Percentiles rank a stretch among this genome's conserved stretches.
Evolutionary conservation across 2,113 vertebrate genomes (phyloP).

Genomic region (Cryptotis parvus): DNA sequence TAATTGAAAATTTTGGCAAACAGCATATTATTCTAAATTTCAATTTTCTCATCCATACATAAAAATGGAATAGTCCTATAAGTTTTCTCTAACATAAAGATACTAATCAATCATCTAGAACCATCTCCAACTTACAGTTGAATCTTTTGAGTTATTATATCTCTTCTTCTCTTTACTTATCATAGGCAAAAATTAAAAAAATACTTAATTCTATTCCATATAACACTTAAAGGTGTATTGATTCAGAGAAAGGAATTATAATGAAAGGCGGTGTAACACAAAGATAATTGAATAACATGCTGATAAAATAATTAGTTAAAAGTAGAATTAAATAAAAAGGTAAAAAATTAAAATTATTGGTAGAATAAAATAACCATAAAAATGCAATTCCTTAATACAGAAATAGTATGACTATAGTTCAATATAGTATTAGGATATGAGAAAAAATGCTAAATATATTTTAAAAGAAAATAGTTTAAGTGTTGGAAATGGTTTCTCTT

Average conservation of each 20-base stretch:
- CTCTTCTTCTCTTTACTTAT: not conserved
- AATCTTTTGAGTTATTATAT: not conserved
- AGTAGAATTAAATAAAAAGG: not conserved
- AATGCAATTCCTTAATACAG: no score
- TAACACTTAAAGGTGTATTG: not conserved
- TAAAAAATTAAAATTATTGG: not conserved
- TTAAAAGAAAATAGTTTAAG: no score
- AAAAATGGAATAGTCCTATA: not conserved
- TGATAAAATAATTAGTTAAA: not conserved
- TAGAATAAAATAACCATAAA: constrained; percentile 38
- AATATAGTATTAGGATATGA: no score
- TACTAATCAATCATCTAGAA: not conserved
- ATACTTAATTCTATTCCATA: not conserved
- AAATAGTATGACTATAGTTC: no score
- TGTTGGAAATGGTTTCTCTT: no score
- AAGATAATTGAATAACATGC: not conserved
- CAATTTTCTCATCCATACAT: not conserved
- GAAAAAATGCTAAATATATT: no score
- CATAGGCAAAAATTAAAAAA: not conserved
- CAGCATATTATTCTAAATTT: not conserved
- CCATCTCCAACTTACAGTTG: not conserved
- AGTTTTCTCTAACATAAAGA: not conserved
- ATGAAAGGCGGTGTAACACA: not conserved
- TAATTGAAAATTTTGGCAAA: not conserved
- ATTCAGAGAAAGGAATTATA: not conserved